A percentile compares a stretch with the other conserved stretches of the same genome.
phyloP scores from a whole-genome alignment of 1,140 invertebrate genomes.

The Lerema accius region DNA sequence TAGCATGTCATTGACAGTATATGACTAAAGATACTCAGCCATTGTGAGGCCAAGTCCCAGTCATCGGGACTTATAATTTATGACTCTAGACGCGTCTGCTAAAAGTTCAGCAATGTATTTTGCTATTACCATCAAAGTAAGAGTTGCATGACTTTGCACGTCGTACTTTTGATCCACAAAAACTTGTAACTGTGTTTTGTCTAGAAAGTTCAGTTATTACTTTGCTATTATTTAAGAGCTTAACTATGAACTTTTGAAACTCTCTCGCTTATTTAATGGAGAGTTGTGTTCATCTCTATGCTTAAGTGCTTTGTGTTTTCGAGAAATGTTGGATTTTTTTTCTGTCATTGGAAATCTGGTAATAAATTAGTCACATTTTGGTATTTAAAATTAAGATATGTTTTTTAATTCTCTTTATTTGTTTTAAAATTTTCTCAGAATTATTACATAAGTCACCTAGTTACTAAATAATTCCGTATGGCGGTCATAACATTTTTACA shows the following conservation, averaged over 20 bases:
- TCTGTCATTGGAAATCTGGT: no score
- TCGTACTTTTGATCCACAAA: conserved; percentile 10
- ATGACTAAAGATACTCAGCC: conserved; percentile 6
- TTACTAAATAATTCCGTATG: conserved; percentile 40
- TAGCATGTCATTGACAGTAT: conserved; percentile 6
- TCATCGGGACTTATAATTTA: conserved; percentile 26
- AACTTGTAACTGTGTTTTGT: background rate
- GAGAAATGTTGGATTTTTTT: no score
- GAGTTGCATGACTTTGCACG: conserved; percentile 11
- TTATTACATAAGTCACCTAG: no score
- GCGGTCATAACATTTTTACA: conserved; percentile 39
- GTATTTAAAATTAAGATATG: background rate
- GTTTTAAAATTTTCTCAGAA: background rate
- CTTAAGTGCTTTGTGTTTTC: background rate
- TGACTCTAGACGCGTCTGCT: background rate
- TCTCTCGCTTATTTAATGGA: background rate
- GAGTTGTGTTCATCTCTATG: background rate
- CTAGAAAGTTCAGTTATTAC: background rate
- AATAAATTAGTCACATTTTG: no score
- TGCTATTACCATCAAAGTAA: conserved; percentile 1
- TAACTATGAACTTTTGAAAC: no score
- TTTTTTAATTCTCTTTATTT: background rate
- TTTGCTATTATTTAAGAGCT: background rate
- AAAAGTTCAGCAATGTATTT: conserved; percentile 6
- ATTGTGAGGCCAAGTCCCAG: conserved; percentile 23